Evolutionary conservation across 2,797 vertebrate species (phyloP).

Genomic region (Sebastes melanostomus): DNA sequence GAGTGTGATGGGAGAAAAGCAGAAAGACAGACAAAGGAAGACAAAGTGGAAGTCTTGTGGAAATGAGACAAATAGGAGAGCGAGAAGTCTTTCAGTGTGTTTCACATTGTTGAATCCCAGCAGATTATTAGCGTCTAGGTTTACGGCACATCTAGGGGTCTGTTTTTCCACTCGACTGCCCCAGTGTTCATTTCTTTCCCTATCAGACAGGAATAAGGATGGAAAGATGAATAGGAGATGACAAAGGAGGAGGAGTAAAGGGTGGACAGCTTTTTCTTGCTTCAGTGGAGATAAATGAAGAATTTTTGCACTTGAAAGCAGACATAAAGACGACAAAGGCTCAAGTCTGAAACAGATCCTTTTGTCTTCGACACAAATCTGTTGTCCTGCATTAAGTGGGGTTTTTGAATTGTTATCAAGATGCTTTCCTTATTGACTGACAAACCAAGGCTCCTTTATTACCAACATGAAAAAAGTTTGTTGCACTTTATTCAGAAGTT

Average conservation of each 20-base stretch:
- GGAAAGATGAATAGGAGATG: conserved; percentile 57
- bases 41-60: conserved; percentile 33
- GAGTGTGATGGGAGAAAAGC: neutral
- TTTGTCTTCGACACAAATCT: conserved; percentile 48
- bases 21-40: conserved; percentile 22
- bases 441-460: conserved; percentile 5
- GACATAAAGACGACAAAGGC: conserved; percentile 40
- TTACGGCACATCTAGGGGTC: conserved; percentile 39
- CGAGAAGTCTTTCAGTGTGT: conserved; percentile 29
- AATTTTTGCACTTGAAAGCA: conserved; percentile 66
- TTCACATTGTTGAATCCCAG: conserved; percentile 37
- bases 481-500: conserved; percentile 2
- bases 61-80: conserved; percentile 50
- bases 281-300: conserved; percentile 70
- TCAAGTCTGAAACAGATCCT: conserved; percentile 34
- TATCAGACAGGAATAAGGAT: conserved; percentile 59
- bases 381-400: conserved; percentile 20
- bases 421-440: conserved; percentile 10
- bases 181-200: conserved; percentile 54
- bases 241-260: conserved; percentile 65
- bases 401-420: conserved; percentile 13
- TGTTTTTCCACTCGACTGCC: conserved; percentile 64
- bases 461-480: neutral
- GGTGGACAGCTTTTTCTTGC: conserved; percentile 66
- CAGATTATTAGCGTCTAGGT: conserved; percentile 60